Base-by-base conservation (phyloP, 2,113 vertebrate genomes). In the Cryptomyrus ogoouensis region DNA sequence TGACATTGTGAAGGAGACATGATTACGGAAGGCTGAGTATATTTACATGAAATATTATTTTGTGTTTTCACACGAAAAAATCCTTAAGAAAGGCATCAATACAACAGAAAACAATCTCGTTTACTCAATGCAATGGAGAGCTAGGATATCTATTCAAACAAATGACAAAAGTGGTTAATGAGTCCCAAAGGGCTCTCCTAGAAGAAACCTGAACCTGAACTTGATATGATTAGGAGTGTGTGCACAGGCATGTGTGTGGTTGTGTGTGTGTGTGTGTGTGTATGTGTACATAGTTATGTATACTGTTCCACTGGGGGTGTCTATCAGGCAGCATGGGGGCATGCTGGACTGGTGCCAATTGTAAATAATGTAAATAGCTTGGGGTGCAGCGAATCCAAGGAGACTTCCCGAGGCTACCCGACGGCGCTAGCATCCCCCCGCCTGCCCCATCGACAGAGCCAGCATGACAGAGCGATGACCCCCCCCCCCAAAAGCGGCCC, bases 221-320 rank as follows among this genome's bases (percentile, higher is more conserved):
- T 24, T 66, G 58, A 44, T 84, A 53, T 80, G 27, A 19, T 52
- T n/a, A 90, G 31, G 56, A 53, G 84, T 83, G 85, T 80, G 83
- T 91, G 90, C 50, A 66, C 58, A 66, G 58, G 87, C 58, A 87
- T 86, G 53, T 87, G 87, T 58, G 35, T 49, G 56, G 47, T 77
- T 84, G 53, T 27, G 44, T 86, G 53, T 74, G 5, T 39, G 44
- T 70, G 21, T 13, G 53, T 62, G 58, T 15, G 27, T 21, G 35
- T 89, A 1, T 1, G n/a, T 85, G 21, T 31, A 12, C 39, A 19
- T 50, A 47, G 17, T 42, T 21, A 39, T 35, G 15, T 77, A 17
- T 77, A 77, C 7, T 77, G 17, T 42, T 2, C 15, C 10, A 31
- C 62, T 31, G 62, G 10, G 62, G n/a, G 27, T 70, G n/a, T 27